A percentile compares a stretch with the other conserved stretches of the same genome.
Conservation (phyloP, 2,113 vertebrate species). For the Perca flavescens region DNA sequence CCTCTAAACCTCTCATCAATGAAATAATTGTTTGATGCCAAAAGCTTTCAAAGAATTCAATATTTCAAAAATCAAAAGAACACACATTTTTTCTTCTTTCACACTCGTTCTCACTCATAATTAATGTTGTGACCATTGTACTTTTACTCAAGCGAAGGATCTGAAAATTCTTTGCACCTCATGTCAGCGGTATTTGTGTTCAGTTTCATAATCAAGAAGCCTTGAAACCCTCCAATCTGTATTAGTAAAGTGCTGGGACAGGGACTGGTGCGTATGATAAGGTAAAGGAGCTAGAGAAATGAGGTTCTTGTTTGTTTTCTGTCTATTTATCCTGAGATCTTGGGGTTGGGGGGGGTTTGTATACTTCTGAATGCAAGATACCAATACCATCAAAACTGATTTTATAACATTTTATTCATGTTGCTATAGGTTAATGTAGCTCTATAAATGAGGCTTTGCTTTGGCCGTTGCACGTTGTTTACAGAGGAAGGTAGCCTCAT, state of each 20-base stretch:
- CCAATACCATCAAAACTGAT: background rate
- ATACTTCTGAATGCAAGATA: background rate
- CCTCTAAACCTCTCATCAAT: background rate
- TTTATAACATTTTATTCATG: background rate
- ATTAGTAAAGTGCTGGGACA: background rate
- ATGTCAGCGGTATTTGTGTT: background rate
- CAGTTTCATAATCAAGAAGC: background rate
- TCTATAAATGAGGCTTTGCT: background rate
- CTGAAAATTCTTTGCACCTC: background rate
- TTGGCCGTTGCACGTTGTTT: background rate
- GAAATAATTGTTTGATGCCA: conserved; percentile 1
- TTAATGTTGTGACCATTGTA: background rate
- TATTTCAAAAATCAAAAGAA: background rate
- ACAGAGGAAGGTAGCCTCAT: background rate
- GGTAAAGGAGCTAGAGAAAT: too few species aligned
- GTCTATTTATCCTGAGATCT: too few species aligned
- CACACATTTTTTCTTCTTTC: too few species aligned
- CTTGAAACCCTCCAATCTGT: background rate
- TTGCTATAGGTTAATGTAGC: background rate
- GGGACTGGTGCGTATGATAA: too few species aligned
- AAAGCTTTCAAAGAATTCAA: background rate
- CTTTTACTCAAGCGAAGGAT: background rate
- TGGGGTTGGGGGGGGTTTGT: background rate
- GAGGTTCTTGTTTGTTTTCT: too few species aligned
- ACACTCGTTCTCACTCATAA: background rate